Evolutionary conservation across 1,140 invertebrate genomes (phyloP).

Genomic region (Delia radicum): DNA sequence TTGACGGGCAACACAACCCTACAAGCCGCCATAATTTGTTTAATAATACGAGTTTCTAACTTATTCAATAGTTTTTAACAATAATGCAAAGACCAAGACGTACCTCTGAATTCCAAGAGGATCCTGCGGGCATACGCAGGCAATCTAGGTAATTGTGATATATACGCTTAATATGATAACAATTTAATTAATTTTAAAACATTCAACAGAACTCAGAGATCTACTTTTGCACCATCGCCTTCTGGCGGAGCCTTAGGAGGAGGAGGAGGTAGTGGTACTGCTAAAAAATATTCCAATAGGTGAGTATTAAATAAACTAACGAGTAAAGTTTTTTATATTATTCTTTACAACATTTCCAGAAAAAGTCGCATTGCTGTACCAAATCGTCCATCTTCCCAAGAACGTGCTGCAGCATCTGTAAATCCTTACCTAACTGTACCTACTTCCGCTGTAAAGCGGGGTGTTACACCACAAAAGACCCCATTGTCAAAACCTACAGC

Average conservation of each 20-base stretch:
- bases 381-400: slow-evolving; percentile 7
- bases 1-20: too few species aligned
- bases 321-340: background rate
- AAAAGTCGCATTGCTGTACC: slow-evolving; percentile 16
- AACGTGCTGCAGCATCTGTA: background rate
- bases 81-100: slow-evolving; percentile 39
- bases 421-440: background rate
- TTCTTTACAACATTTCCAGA: background rate
- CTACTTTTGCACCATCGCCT: background rate
- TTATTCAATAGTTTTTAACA: too few species aligned
- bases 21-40: too few species aligned
- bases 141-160: slow-evolving; percentile 35
- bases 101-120: slow-evolving; percentile 41
- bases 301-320: background rate
- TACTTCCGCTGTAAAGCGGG: background rate
- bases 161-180: background rate
- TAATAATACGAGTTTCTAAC: too few species aligned
- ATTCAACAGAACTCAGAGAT: background rate
- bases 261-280: background rate
- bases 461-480: slow-evolving; percentile 23
- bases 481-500: background rate
- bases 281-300: slow-evolving; percentile 14
- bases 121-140: slow-evolving; percentile 27
- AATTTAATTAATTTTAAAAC: too few species aligned
- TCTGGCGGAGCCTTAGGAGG: background rate